phyloP scores from a whole-genome alignment of 2,113 vertebrate species.

The Chiloscyllium plagiosum region DNA sequence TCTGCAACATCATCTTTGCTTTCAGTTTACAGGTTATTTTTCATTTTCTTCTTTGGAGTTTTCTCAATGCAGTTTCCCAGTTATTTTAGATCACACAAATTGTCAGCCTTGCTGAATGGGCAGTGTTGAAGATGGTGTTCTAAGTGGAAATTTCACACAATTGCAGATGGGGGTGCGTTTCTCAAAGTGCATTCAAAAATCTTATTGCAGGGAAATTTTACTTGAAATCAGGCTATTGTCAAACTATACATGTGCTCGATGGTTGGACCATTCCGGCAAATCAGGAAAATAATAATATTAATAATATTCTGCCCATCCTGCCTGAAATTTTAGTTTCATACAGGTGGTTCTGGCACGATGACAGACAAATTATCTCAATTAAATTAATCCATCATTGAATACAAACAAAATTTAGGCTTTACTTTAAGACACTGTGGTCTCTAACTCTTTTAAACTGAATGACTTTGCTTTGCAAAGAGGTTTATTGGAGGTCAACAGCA shows the following conservation, averaged over 20 bases:
- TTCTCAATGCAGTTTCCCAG: background rate
- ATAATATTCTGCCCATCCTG: background rate
- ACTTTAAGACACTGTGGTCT: background rate
- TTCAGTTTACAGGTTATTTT: background rate
- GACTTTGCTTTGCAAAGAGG: background rate
- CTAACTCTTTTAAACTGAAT: background rate
- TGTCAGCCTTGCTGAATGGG: background rate
- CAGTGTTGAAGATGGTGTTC: background rate
- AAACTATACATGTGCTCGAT: background rate
- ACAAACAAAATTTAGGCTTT: background rate
- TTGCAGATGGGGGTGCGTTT: background rate
- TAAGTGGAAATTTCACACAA: background rate
- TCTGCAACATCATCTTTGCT: background rate
- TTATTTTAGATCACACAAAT: background rate
- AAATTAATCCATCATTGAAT: background rate
- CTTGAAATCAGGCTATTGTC: background rate
- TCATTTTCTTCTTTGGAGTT: background rate
- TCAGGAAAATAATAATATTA: background rate
- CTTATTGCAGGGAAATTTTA: background rate
- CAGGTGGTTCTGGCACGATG: background rate
- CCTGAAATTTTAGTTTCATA: background rate
- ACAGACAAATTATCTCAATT: background rate
- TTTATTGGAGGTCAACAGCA: background rate
- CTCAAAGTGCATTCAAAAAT: background rate
- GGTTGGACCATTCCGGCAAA: background rate